Percentiles rank a stretch among this genome's conserved stretches.
Conservation (phyloP, 2,888 invertebrate species). For the Scaptodrosophila latifasciaeformis region DNA sequence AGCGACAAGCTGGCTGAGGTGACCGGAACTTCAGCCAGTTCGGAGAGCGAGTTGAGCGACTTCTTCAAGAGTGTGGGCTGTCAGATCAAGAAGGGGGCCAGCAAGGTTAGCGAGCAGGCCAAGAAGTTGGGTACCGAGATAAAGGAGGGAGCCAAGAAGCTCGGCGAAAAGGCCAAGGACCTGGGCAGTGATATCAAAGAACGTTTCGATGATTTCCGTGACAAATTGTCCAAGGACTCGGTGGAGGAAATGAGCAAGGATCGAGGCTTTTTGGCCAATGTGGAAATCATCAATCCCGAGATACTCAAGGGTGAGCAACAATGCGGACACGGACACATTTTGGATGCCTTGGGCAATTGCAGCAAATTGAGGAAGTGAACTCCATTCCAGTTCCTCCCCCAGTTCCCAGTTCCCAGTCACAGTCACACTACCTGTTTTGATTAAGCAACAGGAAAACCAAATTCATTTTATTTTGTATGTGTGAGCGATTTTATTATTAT, state of each 20-base stretch:
- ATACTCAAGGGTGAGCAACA: constrained; percentile 68
- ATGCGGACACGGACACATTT: constrained; percentile 71
- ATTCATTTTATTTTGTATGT: no score
- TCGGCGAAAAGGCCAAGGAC: constrained; percentile 65
- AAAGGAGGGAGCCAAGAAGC: constrained; percentile 66
- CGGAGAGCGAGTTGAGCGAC: constrained; percentile 63
- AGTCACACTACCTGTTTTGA: not conserved
- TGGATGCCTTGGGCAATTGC: constrained; percentile 72
- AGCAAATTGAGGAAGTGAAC: constrained; percentile 64
- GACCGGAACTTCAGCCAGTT: constrained; percentile 30
- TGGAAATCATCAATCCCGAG: constrained; percentile 70
- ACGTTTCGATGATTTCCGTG: constrained; percentile 66
- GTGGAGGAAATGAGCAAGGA: constrained; percentile 51
- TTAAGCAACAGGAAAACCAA: no score
- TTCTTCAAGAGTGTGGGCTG: constrained; percentile 70
- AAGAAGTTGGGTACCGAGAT: constrained; percentile 66
- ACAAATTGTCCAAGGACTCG: constrained; percentile 61
- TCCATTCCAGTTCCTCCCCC: not conserved
- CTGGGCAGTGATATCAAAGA: constrained; percentile 63
- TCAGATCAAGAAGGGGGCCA: constrained; percentile 63
- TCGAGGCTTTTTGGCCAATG: constrained; percentile 58
- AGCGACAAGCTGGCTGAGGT: constrained; percentile 46
- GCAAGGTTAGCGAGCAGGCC: constrained; percentile 63
- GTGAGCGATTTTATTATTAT: constrained; percentile 15
- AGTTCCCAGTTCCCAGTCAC: not conserved